A percentile compares a stretch with the other conserved stretches of the same genome.
phyloP scores from a whole-genome alignment of 2,797 vertebrate species.

The Sebastes itinus region DNA sequence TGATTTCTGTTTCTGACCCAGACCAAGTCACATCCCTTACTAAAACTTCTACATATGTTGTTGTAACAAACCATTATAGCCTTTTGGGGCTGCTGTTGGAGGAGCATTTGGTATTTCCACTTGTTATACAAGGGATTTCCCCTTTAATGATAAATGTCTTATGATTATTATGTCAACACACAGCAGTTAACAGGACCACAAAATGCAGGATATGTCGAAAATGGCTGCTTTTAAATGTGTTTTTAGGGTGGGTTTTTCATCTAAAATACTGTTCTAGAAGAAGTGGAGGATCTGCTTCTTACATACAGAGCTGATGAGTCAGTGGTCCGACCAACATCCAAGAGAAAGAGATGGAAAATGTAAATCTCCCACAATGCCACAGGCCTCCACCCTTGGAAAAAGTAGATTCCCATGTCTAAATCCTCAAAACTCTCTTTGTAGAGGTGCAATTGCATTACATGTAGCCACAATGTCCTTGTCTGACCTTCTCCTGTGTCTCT shows the following conservation, averaged over 20 bases:
- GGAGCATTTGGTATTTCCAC: neutral
- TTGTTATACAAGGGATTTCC: neutral
- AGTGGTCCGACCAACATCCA: constrained; percentile 14
- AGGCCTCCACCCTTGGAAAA: constrained; percentile 37
- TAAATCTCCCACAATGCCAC: constrained; percentile 31
- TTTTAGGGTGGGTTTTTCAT: neutral
- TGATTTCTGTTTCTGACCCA: constrained; percentile 1
- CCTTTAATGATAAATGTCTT: neutral
- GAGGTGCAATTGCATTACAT: neutral
- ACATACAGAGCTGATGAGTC: constrained; percentile 24
- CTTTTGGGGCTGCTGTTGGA: neutral
- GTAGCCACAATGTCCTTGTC: neutral
- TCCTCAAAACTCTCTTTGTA: neutral
- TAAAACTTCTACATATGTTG: neutral
- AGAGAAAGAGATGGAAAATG: constrained; percentile 22
- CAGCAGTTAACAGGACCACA: neutral
- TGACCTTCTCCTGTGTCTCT: neutral
- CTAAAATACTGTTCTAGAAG: neutral
- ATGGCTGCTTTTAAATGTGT: neutral
- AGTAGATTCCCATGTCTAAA: constrained; percentile 47
- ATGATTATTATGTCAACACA: neutral
- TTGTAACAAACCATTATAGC: neutral
- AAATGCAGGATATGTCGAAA: neutral
- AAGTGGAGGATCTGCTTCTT: neutral
- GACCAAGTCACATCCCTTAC: neutral